A percentile compares a stretch with the other conserved stretches of the same genome.
These are phyloP conservation scores for Lucilia sericata DNA, from an alignment of 1,140 invertebrate species.

Conservation along the genomic window DNA sequence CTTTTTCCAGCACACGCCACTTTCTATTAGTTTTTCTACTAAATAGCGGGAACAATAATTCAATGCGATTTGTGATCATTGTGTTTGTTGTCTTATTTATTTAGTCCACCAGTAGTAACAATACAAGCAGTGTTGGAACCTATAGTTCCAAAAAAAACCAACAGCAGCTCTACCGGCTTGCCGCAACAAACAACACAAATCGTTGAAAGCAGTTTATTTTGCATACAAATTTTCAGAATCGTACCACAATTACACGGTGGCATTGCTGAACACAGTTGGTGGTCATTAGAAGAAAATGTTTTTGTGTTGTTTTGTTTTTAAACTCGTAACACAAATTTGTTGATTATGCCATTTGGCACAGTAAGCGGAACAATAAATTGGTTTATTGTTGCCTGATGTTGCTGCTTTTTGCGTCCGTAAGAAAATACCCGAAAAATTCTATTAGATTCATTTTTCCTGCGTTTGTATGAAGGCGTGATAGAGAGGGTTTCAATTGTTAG, in stretches of 20 bases:
- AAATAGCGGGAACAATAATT: no score
- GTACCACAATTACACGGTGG: neutral
- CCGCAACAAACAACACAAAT: neutral
- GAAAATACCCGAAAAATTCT: neutral
- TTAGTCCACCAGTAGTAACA: neutral
- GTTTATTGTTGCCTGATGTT: neutral
- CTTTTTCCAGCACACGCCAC: neutral
- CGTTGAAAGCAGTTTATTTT: neutral
- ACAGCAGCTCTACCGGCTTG: no score
- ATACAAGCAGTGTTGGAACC: no score
- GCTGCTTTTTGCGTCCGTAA: neutral
- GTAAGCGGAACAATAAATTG: conserved; percentile 37
- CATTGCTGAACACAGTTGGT: conserved; percentile 29
- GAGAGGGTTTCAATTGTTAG: neutral
- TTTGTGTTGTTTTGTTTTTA: neutral
- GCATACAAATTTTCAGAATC: neutral
- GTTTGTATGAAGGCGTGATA: neutral
- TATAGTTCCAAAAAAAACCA: no score
- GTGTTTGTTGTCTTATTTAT: conserved; percentile 12
- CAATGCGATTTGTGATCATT: no score
- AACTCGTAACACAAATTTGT: neutral
- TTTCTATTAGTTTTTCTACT: neutral
- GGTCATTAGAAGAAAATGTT: neutral
- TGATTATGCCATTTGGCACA: conserved; percentile 39
- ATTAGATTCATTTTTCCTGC: neutral